Percentiles rank a stretch among this genome's conserved stretches.
Evolutionary conservation across 2,888 invertebrate species (phyloP).

Genomic region (Xestia c-nigrum): DNA sequence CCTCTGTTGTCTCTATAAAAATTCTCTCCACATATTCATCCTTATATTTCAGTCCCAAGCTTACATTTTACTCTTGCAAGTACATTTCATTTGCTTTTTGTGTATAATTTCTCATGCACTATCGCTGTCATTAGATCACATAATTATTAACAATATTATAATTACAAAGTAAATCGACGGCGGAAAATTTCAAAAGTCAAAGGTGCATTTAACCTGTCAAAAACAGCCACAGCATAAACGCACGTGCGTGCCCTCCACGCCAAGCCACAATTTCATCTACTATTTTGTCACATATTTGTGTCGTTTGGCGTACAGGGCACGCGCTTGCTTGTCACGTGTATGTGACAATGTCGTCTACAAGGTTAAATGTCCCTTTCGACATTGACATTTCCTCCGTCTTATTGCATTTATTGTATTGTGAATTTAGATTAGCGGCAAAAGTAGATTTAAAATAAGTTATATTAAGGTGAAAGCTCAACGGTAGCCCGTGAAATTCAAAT

Average conservation of each 20-base stretch:
- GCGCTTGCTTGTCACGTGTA: no score
- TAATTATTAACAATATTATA: constrained; percentile 43
- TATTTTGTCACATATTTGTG: no score
- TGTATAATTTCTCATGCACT: constrained; percentile 74
- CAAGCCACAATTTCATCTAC: no score
- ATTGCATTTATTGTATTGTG: constrained; percentile 29
- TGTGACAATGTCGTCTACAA: no score
- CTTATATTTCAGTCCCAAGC: constrained; percentile 70
- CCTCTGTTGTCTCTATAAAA: constrained; percentile 9
- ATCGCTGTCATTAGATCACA: constrained; percentile 65
- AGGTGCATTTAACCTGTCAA: not conserved
- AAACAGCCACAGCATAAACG: no score
- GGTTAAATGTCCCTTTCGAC: not conserved
- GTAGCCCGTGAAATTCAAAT: no score
- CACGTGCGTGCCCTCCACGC: no score
- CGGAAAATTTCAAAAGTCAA: not conserved
- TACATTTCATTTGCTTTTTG: constrained; percentile 78
- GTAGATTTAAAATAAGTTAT: not conserved
- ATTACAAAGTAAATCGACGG: not conserved
- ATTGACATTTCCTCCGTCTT: not conserved
- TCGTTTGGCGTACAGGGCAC: no score
- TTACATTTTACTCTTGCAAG: constrained; percentile 72
- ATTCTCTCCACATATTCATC: constrained; percentile 50
- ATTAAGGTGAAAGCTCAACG: no score
- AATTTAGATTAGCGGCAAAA: constrained; percentile 12